phyloP scores from a whole-genome alignment of 2,113 vertebrate species.

The Microtus ochrogaster region DNA sequence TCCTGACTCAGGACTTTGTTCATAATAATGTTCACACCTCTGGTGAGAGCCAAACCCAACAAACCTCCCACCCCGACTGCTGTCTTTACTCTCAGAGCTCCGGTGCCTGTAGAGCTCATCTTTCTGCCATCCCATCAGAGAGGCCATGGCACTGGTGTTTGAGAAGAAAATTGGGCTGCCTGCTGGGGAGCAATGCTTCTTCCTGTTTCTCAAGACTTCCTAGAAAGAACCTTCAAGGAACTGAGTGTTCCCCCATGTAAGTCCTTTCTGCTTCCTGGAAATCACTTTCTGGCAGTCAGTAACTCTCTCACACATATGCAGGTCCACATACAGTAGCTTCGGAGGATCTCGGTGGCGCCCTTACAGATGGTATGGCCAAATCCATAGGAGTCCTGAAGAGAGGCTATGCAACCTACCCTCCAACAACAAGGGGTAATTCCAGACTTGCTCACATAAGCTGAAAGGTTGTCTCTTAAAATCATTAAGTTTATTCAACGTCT shows the following conservation, averaged over 20 bases:
- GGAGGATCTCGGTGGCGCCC: not conserved
- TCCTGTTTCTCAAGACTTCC: not conserved
- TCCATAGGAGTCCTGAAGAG: not conserved
- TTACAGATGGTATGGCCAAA: not conserved
- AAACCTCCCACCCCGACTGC: not conserved
- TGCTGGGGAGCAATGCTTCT: not conserved
- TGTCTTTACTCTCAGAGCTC: slow-evolving; percentile 4
- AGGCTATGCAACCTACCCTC: not conserved
- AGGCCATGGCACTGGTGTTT: not conserved
- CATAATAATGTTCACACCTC: not conserved
- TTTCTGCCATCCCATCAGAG: not conserved
- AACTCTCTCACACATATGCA: not conserved
- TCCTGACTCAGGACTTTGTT: not conserved
- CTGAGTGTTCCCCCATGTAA: not conserved
- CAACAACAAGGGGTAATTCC: slow-evolving; percentile 13
- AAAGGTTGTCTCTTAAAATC: slow-evolving; percentile 21
- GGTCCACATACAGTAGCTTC: not conserved
- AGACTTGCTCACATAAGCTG: not conserved
- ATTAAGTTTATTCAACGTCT: not conserved
- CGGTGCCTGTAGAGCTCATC: not conserved
- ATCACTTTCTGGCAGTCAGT: not conserved
- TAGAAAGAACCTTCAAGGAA: slow-evolving; percentile 15
- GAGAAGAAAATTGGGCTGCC: not conserved
- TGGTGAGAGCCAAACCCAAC: not conserved
- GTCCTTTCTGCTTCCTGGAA: slow-evolving; percentile 9